Conservation (phyloP, 2,113 vertebrate genomes). For the Charina bottae region DNA sequence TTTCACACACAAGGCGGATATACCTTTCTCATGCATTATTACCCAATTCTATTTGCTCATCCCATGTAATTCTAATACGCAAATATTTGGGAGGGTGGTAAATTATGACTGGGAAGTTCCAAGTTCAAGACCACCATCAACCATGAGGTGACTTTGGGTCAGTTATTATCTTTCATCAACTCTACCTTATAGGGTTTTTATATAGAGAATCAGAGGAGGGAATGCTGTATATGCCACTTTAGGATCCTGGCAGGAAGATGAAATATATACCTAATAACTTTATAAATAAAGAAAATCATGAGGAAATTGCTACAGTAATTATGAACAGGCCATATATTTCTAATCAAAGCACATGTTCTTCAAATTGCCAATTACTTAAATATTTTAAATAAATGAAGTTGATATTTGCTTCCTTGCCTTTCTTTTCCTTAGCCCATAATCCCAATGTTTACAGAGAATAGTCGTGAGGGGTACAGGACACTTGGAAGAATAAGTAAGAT, state of each 20-base stretch:
- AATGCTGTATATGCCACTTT: neutral
- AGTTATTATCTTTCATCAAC: neutral
- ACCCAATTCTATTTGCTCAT: neutral
- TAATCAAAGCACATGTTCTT: neutral
- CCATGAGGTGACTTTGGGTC: neutral
- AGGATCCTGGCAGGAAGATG: neutral
- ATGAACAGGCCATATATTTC: neutral
- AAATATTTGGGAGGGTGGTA: neutral
- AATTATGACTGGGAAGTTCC: neutral
- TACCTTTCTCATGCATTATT: neutral
- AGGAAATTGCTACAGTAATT: neutral
- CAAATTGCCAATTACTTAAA: neutral
- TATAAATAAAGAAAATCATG: neutral
- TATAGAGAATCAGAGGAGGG: neutral
- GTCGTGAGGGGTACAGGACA: constrained; percentile 89
- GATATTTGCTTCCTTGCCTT: constrained; percentile 12
- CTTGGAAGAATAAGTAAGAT: constrained; percentile 87
- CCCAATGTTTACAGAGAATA: constrained; percentile 93
- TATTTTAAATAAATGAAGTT: constrained; percentile 11
- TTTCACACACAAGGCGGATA: no score
- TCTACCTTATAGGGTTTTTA: neutral
- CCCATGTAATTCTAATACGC: neutral
- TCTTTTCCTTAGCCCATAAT: constrained; percentile 81
- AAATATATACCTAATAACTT: neutral
- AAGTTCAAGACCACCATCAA: neutral